These are phyloP conservation scores for Trematomus loennbergii DNA, from an alignment of 2,113 vertebrate genomes.

Conservation along the genomic window DNA sequence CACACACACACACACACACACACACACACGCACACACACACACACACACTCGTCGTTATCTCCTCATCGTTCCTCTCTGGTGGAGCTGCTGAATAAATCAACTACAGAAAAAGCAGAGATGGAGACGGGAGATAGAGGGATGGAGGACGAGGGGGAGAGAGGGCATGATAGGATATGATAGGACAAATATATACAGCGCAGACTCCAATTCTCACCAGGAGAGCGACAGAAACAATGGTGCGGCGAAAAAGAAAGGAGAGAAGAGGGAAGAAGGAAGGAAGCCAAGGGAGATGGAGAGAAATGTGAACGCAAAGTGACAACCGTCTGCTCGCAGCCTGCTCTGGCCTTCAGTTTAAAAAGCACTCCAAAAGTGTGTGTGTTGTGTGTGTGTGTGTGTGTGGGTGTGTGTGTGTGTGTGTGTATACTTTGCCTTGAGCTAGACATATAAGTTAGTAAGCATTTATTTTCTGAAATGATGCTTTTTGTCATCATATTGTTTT, in stretches of 20 bases:
- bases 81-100: constrained; percentile 74
- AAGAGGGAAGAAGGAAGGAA: neutral
- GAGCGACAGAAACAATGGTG: constrained; percentile 10
- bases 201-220: constrained; percentile 7
- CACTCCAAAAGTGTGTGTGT: too few species aligned
- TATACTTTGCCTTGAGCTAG: too few species aligned
- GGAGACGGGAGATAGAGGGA: constrained; percentile 53
- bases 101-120: constrained; percentile 59
- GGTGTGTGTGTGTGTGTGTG: too few species aligned
- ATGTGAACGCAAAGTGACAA: constrained; percentile 25
- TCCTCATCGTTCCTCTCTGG: constrained; percentile 68
- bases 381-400: too few species aligned
- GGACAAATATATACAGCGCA: constrained; percentile 51
- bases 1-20: constrained; percentile 36
- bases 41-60: constrained; percentile 68
- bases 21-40: constrained; percentile 22
- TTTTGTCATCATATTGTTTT: too few species aligned
- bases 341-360: constrained; percentile 4
- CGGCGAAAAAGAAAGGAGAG: neutral
- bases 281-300: neutral
- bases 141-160: constrained; percentile 61
- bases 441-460: too few species aligned
- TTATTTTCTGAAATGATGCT: too few species aligned
- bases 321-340: neutral
- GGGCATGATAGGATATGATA: constrained; percentile 70